phyloP scores from a whole-genome alignment of 1,140 invertebrate genomes.

The Eriosoma lanigerum region DNA sequence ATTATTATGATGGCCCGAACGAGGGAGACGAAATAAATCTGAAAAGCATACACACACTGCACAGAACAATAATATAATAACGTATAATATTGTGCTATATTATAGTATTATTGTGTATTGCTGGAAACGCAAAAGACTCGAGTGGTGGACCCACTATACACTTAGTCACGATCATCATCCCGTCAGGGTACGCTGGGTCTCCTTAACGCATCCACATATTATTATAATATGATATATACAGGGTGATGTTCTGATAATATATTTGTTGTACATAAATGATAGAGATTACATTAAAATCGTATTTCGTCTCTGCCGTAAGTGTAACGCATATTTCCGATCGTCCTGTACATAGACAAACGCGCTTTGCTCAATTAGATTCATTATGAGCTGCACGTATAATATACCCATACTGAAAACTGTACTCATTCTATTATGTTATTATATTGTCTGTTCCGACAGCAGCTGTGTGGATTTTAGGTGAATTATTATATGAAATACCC shows the following conservation, averaged over 20 bases:
- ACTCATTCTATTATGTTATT: neutral
- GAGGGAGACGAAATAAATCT: slow-evolving; percentile 39
- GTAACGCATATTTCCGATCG: too few species aligned
- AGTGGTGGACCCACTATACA: slow-evolving; percentile 14
- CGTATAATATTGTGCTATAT: neutral
- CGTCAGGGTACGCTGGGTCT: slow-evolving; percentile 5
- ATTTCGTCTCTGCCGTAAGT: too few species aligned
- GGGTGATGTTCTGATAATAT: neutral
- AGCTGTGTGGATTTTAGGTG: slow-evolving; percentile 34
- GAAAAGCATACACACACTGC: slow-evolving; percentile 23
- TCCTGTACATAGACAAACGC: neutral
- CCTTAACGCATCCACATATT: neutral
- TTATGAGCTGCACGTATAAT: neutral
- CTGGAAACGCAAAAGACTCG: slow-evolving; percentile 13
- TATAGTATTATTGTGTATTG: slow-evolving; percentile 3
- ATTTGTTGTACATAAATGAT: too few species aligned
- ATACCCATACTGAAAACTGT: neutral
- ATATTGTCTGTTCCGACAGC: slow-evolving; percentile 1
- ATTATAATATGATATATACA: too few species aligned
- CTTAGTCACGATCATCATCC: neutral
- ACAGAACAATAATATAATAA: neutral
- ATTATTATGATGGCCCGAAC: neutral
- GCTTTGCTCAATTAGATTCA: slow-evolving; percentile 46
- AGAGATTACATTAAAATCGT: too few species aligned
- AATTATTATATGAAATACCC: slow-evolving; percentile 25